Conservation (phyloP, 1,140 invertebrate species). For the Telenomus remus region DNA sequence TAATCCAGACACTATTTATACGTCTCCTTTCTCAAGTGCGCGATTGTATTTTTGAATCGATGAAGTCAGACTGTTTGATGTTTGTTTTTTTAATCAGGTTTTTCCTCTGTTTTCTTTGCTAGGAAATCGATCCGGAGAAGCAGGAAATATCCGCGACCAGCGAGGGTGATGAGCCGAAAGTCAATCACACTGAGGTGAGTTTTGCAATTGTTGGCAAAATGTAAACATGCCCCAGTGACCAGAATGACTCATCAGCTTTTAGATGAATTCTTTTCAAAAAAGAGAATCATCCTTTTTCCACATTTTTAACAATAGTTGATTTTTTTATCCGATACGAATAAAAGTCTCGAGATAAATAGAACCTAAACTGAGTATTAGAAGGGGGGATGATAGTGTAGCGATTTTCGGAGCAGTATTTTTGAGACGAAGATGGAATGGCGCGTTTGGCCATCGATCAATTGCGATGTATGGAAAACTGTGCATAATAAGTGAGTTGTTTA, state of each 20-base stretch:
- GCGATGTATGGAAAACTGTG: constrained; percentile 53
- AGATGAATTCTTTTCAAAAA: not conserved
- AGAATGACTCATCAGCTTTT: constrained; percentile 6
- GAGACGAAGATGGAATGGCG: too few species aligned
- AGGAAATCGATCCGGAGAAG: constrained; percentile 80
- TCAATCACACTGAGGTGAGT: constrained; percentile 78
- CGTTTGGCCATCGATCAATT: constrained; percentile 14
- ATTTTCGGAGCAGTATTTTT: too few species aligned
- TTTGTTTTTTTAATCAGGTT: constrained; percentile 37
- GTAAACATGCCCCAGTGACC: constrained; percentile 43
- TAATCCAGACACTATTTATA: constrained; percentile 41
- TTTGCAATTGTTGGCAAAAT: constrained; percentile 20
- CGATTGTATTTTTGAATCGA: constrained; percentile 10
- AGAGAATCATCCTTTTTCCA: not conserved
- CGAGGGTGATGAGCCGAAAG: constrained; percentile 75
- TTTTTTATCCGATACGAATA: too few species aligned
- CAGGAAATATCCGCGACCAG: constrained; percentile 74
- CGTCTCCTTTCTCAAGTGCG: not conserved
- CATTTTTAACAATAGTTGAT: not conserved
- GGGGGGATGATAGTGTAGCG: too few species aligned
- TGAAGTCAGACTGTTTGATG: not conserved
- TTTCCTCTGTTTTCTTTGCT: constrained; percentile 34
- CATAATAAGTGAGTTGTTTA: constrained; percentile 63
- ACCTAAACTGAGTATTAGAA: too few species aligned
- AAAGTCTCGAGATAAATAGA: too few species aligned